phyloP scores from a whole-genome alignment of 2,113 vertebrate species.

The Seriola quinqueradiata region DNA sequence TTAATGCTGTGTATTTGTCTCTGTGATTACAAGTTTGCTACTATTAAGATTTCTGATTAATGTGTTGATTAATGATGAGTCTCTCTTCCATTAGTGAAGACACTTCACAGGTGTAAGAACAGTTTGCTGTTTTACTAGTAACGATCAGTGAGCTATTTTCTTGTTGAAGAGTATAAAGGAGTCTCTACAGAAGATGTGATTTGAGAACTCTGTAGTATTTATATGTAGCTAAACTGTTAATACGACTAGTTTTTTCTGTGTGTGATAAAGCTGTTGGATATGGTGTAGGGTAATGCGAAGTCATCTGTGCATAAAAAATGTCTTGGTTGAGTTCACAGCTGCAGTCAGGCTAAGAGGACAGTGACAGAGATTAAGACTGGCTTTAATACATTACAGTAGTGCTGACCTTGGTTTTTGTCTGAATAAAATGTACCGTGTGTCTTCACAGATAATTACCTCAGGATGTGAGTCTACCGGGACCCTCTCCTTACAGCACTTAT shows the following conservation, averaged over 20 bases:
- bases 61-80: not conserved
- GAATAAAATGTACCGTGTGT: conserved; percentile 50
- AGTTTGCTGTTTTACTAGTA: not conserved
- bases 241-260: not conserved
- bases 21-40: no score
- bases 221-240: not conserved
- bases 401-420: conserved; percentile 64
- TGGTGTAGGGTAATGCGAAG: not conserved
- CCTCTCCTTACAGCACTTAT: conserved; percentile 15
- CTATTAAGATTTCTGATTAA: not conserved
- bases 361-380: conserved; percentile 47
- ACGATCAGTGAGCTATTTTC: not conserved
- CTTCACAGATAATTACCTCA: conserved; percentile 60
- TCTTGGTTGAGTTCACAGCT: conserved; percentile 26
- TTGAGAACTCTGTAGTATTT: not conserved
- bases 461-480: conserved; percentile 25
- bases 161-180: not conserved
- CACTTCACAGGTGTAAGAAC: not conserved
- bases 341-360: conserved; percentile 33
- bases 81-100: not conserved
- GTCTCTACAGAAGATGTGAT: not conserved
- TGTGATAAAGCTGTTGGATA: not conserved
- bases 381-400: conserved; percentile 44
- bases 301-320: not conserved
- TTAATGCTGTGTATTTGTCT: no score